phyloP scores from a whole-genome alignment of 37 sponge, comb jelly and placozoan genomes.

The Geodia barretti region DNA sequence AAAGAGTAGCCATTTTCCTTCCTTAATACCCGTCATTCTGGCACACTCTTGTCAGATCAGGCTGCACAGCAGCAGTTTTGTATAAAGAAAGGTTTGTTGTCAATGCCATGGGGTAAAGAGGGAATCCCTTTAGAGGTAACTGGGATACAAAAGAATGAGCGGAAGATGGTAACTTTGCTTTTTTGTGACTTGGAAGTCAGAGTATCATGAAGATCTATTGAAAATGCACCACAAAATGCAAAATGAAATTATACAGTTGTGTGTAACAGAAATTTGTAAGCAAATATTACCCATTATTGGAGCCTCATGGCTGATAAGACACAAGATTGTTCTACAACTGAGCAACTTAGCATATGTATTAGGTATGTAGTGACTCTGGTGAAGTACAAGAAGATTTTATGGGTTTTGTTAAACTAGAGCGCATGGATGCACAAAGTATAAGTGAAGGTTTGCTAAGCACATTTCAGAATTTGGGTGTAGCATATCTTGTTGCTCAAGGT shows the following conservation, averaged over 20 bases:
- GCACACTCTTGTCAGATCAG: no score
- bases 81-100: no score
- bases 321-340: conserved; percentile 34
- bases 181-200: conserved; percentile 47
- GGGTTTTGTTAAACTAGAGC: conserved; percentile 28
- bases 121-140: conserved; percentile 34
- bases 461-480: conserved; percentile 17
- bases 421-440: conserved; percentile 31
- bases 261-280: conserved; percentile 23
- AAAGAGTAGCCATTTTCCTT: no score
- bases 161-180: conserved; percentile 53
- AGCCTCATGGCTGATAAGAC: conserved; percentile 53
- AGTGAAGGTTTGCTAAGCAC: conserved; percentile 4
- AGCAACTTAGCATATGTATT: conserved; percentile 40
- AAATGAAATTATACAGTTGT: conserved; percentile 42
- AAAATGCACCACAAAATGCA: conserved; percentile 41
- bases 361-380: conserved; percentile 11
- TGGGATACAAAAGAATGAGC: conserved; percentile 17
- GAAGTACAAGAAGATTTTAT: conserved; percentile 38
- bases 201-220: conserved; percentile 26
- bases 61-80: no score
- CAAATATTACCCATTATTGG: conserved; percentile 23
- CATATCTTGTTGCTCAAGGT: conserved; percentile 18
- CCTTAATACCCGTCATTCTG: no score
- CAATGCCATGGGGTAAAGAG: conserved; percentile 29